Percentiles rank a stretch among this genome's conserved stretches.
phyloP scores from a whole-genome alignment of 2,888 invertebrate species.

The Spilarctia lutea region DNA sequence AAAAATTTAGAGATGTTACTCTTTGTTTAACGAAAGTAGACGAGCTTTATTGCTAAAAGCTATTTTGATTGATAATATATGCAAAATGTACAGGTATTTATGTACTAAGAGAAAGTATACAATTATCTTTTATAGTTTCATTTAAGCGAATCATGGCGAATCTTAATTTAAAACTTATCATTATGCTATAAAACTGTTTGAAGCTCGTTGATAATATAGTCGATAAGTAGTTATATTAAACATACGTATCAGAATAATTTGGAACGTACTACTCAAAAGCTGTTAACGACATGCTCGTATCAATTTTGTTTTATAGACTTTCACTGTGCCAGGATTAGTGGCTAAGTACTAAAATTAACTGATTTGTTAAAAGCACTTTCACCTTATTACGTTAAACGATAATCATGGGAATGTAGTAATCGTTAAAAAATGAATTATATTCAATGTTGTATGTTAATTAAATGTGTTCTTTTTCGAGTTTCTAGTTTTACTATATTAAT shows the following conservation, averaged over 20 bases:
- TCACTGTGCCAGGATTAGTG: constrained; percentile 43
- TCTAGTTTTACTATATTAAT: too few species aligned
- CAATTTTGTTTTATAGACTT: constrained; percentile 45
- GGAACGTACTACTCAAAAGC: constrained; percentile 31
- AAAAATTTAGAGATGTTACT: not conserved
- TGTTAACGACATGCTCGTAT: constrained; percentile 40
- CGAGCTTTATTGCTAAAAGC: not conserved
- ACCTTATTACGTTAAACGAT: constrained; percentile 26
- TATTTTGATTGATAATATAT: not conserved
- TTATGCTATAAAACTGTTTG: constrained; percentile 2
- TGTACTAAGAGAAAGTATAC: not conserved
- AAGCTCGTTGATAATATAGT: not conserved
- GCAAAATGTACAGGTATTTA: not conserved
- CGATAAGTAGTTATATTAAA: not conserved
- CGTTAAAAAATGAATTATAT: not conserved
- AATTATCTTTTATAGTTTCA: not conserved
- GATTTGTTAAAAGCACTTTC: constrained; percentile 51
- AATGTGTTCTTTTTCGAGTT: too few species aligned
- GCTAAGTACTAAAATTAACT: constrained; percentile 43
- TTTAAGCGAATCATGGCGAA: constrained; percentile 4
- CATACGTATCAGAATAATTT: not conserved
- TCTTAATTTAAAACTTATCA: constrained; percentile 3
- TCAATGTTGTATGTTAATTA: not conserved
- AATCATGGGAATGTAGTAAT: not conserved
- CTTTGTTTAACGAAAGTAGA: not conserved